phyloP scores from a whole-genome alignment of 2,797 vertebrate species.

The Botia kubotai region DNA sequence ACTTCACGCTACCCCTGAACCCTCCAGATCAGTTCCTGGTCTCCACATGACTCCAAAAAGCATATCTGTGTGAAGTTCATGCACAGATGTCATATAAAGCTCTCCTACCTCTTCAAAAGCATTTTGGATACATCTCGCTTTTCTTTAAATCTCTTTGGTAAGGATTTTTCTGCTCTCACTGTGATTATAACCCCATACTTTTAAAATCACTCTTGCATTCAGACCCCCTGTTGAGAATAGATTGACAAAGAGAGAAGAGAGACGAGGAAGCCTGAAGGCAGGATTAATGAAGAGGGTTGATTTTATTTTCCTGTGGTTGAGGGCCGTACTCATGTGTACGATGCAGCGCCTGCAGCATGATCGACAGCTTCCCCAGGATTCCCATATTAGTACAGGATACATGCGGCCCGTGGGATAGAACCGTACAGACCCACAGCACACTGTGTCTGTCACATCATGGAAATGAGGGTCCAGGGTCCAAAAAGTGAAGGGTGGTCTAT shows the following conservation, averaged over 20 bases:
- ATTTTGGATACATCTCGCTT: conserved; percentile 26
- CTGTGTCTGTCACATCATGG: background rate
- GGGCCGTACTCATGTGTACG: conserved; percentile 5
- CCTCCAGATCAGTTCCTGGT: conserved; percentile 16
- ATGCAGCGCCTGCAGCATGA: conserved; percentile 22
- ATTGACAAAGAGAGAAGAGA: conserved; percentile 42
- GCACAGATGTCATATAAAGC: conserved; percentile 34
- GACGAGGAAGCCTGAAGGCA: conserved; percentile 50
- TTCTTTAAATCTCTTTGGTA: conserved; percentile 32
- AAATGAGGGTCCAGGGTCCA: conserved; percentile 1
- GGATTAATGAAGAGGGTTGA: conserved; percentile 30
- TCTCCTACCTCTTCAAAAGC: conserved; percentile 39
- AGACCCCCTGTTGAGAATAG: conserved; percentile 18
- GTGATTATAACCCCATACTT: conserved; percentile 18
- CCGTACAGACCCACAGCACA: background rate
- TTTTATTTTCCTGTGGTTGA: conserved; percentile 46
- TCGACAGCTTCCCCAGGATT: conserved; percentile 31
- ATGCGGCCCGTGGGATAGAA: background rate
- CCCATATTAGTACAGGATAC: conserved; percentile 10
- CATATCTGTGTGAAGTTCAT: conserved; percentile 25
- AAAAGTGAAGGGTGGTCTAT: background rate
- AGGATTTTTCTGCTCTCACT: conserved; percentile 11
- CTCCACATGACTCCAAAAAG: conserved; percentile 46
- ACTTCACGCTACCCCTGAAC: conserved; percentile 39
- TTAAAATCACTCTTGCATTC: conserved; percentile 18